phyloP scores from a whole-genome alignment of 1,140 invertebrate genomes.

The Sitodiplosis mosellana region DNA sequence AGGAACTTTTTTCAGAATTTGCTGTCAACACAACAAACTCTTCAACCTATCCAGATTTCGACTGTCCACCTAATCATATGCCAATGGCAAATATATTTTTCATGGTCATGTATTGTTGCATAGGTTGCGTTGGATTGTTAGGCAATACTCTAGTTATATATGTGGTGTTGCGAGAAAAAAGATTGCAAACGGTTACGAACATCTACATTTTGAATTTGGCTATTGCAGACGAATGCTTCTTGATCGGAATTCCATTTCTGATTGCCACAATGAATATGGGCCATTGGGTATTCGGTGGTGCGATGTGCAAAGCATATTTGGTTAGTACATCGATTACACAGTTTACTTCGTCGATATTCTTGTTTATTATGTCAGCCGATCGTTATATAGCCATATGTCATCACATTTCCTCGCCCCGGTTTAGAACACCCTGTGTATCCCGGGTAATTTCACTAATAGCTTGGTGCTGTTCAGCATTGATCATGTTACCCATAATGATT shows the following conservation, averaged over 20 bases:
- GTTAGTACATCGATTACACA: slow-evolving; percentile 88
- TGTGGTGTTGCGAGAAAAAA: slow-evolving; percentile 78
- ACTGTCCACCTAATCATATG: slow-evolving; percentile 28
- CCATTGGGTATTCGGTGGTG: slow-evolving; percentile 76
- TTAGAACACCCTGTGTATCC: slow-evolving; percentile 72
- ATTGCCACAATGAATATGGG: slow-evolving; percentile 69
- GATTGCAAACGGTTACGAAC: slow-evolving; percentile 96
- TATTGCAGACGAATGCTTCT: slow-evolving; percentile 87
- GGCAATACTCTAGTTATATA: slow-evolving; percentile 93
- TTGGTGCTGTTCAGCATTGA: slow-evolving; percentile 63
- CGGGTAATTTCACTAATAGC: slow-evolving; percentile 65
- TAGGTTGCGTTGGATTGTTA: slow-evolving; percentile 73
- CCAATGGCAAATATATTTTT: slow-evolving; percentile 32
- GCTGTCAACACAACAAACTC: no score
- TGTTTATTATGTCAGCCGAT: slow-evolving; percentile 91
- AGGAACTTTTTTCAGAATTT: no score
- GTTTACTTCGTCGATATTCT: slow-evolving; percentile 83
- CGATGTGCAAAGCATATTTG: slow-evolving; percentile 89
- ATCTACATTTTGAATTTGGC: slow-evolving; percentile 93
- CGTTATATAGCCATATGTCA: slow-evolving; percentile 94
- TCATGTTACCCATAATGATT: slow-evolving; percentile 85
- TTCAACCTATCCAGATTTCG: background rate
- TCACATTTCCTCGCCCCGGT: slow-evolving; percentile 70
- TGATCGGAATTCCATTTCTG: slow-evolving; percentile 83
- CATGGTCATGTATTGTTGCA: slow-evolving; percentile 53